Evolutionary conservation across 1,140 invertebrate species (phyloP).

Genomic region (Anoplophora glabripennis): DNA sequence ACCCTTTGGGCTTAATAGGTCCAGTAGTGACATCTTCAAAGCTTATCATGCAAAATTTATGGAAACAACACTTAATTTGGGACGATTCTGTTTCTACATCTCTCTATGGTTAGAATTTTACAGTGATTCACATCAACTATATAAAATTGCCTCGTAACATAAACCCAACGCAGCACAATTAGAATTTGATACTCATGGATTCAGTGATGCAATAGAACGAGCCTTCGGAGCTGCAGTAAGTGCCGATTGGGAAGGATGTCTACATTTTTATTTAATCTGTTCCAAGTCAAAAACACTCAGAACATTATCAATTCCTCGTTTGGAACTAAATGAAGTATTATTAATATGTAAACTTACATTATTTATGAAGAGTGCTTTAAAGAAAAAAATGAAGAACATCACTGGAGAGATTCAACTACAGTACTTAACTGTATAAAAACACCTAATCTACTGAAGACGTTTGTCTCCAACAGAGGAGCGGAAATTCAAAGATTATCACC

Average conservation of each 20-base stretch:
- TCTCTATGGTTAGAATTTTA: slow-evolving; percentile 2
- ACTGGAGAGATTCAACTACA: slow-evolving; percentile 26
- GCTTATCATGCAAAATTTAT: slow-evolving; percentile 11
- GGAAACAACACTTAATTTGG: slow-evolving; percentile 6
- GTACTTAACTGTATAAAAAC: slow-evolving; percentile 38
- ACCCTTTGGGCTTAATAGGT: slow-evolving; percentile 49
- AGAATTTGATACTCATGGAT: slow-evolving; percentile 33
- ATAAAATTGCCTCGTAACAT: neutral
- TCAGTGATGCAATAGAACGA: slow-evolving; percentile 36
- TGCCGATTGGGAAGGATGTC: slow-evolving; percentile 14
- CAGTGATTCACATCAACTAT: neutral
- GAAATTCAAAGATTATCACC: slow-evolving; percentile 32
- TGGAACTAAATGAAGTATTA: slow-evolving; percentile 41
- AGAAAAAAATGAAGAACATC: neutral
- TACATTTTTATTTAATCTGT: slow-evolving; percentile 27
- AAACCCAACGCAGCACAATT: neutral
- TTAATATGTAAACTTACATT: slow-evolving; percentile 34
- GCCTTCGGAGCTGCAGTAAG: slow-evolving; percentile 39
- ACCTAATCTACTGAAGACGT: slow-evolving; percentile 35
- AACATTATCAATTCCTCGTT: slow-evolving; percentile 29
- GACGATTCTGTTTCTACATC: slow-evolving; percentile 3
- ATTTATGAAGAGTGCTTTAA: slow-evolving; percentile 14
- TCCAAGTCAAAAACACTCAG: slow-evolving; percentile 41
- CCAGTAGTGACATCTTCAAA: slow-evolving; percentile 36
- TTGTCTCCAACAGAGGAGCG: slow-evolving; percentile 38